These are phyloP conservation scores for Drosophila flavopinicola DNA, from an alignment of 2,888 invertebrate genomes.

Conservation along the genomic window DNA sequence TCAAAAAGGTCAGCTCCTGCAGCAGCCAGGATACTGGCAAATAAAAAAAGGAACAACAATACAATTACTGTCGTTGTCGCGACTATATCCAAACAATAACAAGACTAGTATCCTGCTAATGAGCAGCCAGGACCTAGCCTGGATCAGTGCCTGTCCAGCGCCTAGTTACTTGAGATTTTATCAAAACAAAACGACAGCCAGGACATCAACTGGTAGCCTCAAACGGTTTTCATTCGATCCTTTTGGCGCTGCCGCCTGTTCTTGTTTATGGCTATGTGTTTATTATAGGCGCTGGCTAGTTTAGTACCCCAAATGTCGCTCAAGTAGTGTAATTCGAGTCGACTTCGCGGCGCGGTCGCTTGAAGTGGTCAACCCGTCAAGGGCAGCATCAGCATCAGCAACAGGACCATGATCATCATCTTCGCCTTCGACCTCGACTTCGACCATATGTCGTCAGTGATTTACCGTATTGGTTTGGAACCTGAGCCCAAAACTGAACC, in stretches of 20 bases:
- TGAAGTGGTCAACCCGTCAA: slow-evolving; percentile 74
- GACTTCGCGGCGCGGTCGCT: slow-evolving; percentile 40
- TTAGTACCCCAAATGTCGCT: slow-evolving; percentile 38
- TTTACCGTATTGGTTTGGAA: slow-evolving; percentile 44
- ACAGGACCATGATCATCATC: too few relatives aligned
- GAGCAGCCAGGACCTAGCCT: slow-evolving; percentile 37
- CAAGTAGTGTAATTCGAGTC: slow-evolving; percentile 59
- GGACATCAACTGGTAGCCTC: slow-evolving; percentile 51
- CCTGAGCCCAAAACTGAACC: slow-evolving; percentile 43
- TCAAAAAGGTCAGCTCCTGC: slow-evolving; percentile 8
- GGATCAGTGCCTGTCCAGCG: background rate
- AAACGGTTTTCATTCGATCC: slow-evolving; percentile 42
- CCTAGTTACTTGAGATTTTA: slow-evolving; percentile 74
- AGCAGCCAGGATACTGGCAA: slow-evolving; percentile 19
- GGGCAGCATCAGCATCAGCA: slow-evolving; percentile 9
- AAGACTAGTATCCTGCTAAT: slow-evolving; percentile 49
- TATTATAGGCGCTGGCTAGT: slow-evolving; percentile 60
- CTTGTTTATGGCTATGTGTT: slow-evolving; percentile 70
- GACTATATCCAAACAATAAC: slow-evolving; percentile 61
- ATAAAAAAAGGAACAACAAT: slow-evolving; percentile 31
- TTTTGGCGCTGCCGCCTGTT: slow-evolving; percentile 59
- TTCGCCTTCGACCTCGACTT: slow-evolving; percentile 7
- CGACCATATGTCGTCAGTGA: slow-evolving; percentile 67
- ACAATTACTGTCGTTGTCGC: slow-evolving; percentile 55
- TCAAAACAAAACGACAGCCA: slow-evolving; percentile 66